Percentiles rank a stretch among this genome's conserved stretches.
Conservation (phyloP, 53 echinoderm and acorn worm genomes). For the Luidia sarsii region DNA sequence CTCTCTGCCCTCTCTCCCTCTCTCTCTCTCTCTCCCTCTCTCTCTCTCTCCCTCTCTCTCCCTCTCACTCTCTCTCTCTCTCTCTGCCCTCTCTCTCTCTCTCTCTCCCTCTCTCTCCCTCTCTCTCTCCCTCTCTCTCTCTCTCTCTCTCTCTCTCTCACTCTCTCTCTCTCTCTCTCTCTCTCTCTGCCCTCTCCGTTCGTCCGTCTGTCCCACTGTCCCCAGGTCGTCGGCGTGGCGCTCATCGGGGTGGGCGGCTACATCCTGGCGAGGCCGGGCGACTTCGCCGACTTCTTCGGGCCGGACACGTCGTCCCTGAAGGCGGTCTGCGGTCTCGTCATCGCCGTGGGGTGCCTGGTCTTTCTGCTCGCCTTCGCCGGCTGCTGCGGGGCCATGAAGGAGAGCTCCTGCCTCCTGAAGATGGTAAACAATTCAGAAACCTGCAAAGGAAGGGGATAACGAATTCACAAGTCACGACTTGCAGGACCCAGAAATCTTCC, state of each 20-base stretch:
- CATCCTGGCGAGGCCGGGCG: conserved; percentile 21
- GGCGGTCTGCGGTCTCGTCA: conserved; percentile 9
- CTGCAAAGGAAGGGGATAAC: no score
- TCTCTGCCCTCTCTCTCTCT: no score
- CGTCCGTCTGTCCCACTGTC: no score
- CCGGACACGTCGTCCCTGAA: not conserved
- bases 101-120: no score
- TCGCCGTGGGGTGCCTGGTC: conserved; percentile 42
- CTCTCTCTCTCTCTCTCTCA: no score
- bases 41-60: no score
- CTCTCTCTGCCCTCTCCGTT: not conserved
- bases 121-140: no score
- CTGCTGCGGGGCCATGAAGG: conserved; percentile 68
- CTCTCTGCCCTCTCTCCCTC: no score
- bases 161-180: not conserved
- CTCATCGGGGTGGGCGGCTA: conserved; percentile 57
- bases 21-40: no score
- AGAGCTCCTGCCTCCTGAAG: conserved; percentile 61
- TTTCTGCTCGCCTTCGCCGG: conserved; percentile 65
- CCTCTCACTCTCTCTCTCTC: no score
- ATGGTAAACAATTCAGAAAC: not conserved
- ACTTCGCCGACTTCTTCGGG: conserved; percentile 41
- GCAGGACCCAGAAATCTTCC: no score
- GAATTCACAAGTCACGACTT: no score
- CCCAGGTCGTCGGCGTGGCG: conserved; percentile 60